Conservation (phyloP, 2,888 invertebrate genomes). For the Diarsia dahlii region DNA sequence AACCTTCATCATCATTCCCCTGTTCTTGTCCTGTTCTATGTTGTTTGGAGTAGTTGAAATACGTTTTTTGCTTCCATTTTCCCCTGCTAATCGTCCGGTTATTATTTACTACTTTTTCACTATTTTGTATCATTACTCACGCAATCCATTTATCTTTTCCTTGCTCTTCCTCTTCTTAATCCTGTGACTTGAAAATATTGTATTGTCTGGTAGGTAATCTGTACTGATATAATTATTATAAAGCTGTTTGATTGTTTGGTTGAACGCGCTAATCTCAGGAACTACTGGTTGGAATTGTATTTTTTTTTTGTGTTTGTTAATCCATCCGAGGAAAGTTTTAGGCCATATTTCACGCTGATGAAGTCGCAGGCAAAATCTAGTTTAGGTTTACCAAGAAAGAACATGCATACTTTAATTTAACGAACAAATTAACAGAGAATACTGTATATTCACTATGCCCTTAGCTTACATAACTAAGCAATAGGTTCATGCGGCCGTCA, state of each 20-base stretch:
- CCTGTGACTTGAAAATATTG: neutral
- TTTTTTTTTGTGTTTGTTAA: no score
- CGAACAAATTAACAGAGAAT: neutral
- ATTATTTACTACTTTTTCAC: neutral
- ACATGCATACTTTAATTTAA: neutral
- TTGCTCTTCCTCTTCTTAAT: neutral
- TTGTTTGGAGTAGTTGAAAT: neutral
- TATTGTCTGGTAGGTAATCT: no score
- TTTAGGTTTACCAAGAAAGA: neutral
- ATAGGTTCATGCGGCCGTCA: constrained; percentile 1
- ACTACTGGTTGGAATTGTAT: no score
- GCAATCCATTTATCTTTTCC: neutral
- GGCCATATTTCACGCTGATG: no score
- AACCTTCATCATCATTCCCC: neutral
- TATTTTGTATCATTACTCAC: neutral
- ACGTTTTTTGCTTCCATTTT: neutral
- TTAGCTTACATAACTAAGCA: neutral
- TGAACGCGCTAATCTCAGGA: no score
- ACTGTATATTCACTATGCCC: neutral
- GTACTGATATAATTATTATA: no score
- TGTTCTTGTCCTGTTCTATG: neutral
- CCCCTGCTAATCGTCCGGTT: no score
- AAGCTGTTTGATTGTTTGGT: no score
- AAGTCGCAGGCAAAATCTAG: no score
- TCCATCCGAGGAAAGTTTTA: no score